Percentiles rank a stretch among this genome's conserved stretches.
Conservation (phyloP, 2,113 vertebrate genomes). For the Pongo pygmaeus region DNA sequence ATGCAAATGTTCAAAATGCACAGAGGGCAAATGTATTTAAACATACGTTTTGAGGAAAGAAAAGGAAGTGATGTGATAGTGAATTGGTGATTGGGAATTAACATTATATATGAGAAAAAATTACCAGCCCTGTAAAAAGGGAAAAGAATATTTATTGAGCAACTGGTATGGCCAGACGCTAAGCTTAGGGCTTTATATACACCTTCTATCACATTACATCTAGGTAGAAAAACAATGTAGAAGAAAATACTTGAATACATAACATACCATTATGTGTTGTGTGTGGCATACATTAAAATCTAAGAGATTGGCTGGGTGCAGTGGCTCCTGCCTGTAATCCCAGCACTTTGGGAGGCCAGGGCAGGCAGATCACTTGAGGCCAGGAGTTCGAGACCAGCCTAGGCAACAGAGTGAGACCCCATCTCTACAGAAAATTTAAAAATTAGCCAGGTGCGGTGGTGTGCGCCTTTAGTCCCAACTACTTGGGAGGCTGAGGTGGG, state of each 20-base stretch:
- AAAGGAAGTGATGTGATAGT: background rate
- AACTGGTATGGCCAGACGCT: background rate
- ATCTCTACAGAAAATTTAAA: too few relatives aligned
- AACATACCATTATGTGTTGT: background rate
- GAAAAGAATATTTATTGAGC: background rate
- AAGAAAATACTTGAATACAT: background rate
- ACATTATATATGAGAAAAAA: conserved; percentile 15
- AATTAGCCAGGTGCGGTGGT: too few relatives aligned
- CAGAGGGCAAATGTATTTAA: background rate
- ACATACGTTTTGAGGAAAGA: conserved; percentile 15
- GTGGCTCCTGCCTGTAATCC: too few relatives aligned
- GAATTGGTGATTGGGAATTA: background rate
- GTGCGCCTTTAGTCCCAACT: too few relatives aligned
- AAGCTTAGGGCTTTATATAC: background rate
- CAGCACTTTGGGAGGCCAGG: too few relatives aligned
- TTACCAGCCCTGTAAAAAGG: background rate
- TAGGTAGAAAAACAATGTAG: background rate
- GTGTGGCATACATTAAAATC: background rate
- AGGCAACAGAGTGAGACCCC: too few relatives aligned
- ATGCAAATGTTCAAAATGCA: conserved; percentile 21
- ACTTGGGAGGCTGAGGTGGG: too few relatives aligned
- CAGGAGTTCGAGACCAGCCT: too few relatives aligned
- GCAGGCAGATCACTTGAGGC: too few relatives aligned
- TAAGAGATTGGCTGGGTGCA: background rate
- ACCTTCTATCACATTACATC: background rate